Conservation (phyloP, 2,888 invertebrate genomes). For the Cryptus armator region DNA sequence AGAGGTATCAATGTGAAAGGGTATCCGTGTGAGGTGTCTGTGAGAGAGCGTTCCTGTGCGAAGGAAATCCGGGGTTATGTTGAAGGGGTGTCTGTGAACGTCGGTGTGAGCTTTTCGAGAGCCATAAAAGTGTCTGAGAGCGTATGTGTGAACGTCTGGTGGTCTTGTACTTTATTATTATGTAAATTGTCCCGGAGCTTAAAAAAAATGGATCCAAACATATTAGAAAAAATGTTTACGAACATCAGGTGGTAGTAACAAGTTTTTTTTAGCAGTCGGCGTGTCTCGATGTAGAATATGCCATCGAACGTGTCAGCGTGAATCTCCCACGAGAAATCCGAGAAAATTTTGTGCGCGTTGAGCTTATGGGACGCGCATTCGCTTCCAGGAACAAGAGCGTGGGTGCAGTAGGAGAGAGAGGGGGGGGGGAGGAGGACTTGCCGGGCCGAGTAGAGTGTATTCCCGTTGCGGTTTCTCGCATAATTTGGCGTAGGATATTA, state of each 20-base stretch:
- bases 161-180: too few relatives aligned
- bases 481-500: conserved; percentile 66
- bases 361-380: conserved; percentile 39
- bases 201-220: background rate
- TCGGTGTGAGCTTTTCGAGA: too few relatives aligned
- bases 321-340: conserved; percentile 74
- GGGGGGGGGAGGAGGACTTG: conserved; percentile 1
- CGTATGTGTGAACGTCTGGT: too few relatives aligned
- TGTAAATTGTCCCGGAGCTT: background rate
- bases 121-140: too few relatives aligned
- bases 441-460: conserved; percentile 52
- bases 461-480: conserved; percentile 63
- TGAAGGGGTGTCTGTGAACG: too few relatives aligned
- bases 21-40: too few relatives aligned
- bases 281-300: conserved; percentile 5
- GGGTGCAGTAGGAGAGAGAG: background rate
- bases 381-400: conserved; percentile 48
- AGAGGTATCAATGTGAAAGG: too few relatives aligned
- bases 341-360: conserved; percentile 55
- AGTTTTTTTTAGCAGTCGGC: background rate
- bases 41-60: too few relatives aligned
- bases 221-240: background rate
- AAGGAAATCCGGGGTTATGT: too few relatives aligned
- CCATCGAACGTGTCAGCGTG: conserved; percentile 63
- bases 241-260: background rate